phyloP scores from a whole-genome alignment of 2,888 invertebrate species.

The Thera obeliscata region DNA sequence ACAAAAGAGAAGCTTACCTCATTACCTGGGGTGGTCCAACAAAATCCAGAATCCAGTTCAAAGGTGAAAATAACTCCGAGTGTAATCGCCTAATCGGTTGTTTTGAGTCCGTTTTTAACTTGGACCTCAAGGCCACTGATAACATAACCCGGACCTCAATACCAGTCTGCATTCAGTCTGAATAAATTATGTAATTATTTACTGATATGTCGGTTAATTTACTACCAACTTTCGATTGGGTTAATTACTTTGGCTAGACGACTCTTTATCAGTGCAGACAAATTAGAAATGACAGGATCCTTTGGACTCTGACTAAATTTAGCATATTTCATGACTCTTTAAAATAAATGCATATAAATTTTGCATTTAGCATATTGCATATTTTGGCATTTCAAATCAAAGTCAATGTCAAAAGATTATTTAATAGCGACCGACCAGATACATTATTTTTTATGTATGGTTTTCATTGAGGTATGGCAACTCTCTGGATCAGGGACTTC shows the following conservation, averaged over 20 bases:
- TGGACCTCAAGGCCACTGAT: conserved; percentile 46
- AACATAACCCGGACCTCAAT: conserved; percentile 34
- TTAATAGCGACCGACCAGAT: no score
- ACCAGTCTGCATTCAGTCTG: conserved; percentile 42
- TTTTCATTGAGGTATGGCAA: no score
- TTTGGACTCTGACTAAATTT: conserved; percentile 21
- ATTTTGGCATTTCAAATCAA: no score
- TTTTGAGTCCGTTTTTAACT: conserved; percentile 12
- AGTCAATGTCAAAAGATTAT: no score
- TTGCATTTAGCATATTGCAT: no score
- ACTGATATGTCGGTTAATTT: conserved; percentile 11
- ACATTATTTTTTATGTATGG: no score
- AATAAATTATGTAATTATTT: conserved; percentile 22
- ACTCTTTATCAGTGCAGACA: conserved; percentile 4
- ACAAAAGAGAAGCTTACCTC: neutral
- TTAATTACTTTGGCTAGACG: conserved; percentile 3
- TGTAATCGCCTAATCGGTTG: neutral
- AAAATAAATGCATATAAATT: no score
- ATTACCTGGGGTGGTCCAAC: neutral
- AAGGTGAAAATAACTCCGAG: neutral
- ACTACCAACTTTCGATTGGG: conserved; percentile 5
- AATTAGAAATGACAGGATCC: conserved; percentile 4
- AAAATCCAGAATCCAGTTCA: neutral
- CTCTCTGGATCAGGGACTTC: no score
- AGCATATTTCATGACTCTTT: no score